Base-by-base conservation (phyloP, 2,888 invertebrate species). In the Mimumesa dahlbomi region DNA sequence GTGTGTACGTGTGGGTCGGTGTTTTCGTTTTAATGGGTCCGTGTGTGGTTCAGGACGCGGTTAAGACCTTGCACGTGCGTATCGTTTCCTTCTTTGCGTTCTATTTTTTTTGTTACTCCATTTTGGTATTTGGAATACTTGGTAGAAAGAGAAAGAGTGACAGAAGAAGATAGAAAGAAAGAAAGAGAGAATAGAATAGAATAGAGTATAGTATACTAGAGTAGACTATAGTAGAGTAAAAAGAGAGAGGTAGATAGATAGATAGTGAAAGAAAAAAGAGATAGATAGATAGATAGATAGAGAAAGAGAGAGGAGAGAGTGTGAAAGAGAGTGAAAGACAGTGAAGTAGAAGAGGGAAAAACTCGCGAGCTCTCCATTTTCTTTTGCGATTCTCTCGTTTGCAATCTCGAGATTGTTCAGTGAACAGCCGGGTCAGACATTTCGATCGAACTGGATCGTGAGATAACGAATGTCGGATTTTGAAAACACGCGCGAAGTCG, bases 41-140 rank as follows among this genome's bases (percentile, higher is more conserved):
- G 34, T 31, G 22, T 31, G 56, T 11, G 25, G 38, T 53, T 46
- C 68, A 82, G 79, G 80, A 73, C 77, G 80, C 81, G 70, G 75
- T 80, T 73, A 65, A 67, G 82, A 80, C 82, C 62, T 82, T 62
- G 82, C 75, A 68, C 73, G 75, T 68, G 54, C 48, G 54, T 53
- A 50, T 29, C 61, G 22, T 25, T 77, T 13, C n/a, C n/a, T n/a
- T n/a, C n/a, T n/a, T n/a, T n/a, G n/a, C n/a, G n/a, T n/a, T n/a
- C n/a, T n/a, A n/a, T n/a, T n/a, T n/a, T n/a, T n/a, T n/a, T n/a
- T n/a, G n/a, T n/a, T n/a, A n/a, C n/a, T n/a, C n/a, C n/a, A n/a
- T n/a, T n/a, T n/a, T n/a, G n/a, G n/a, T n/a, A n/a, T n/a, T n/a
- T n/a, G n/a, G n/a, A n/a, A n/a, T n/a, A n/a, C n/a, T n/a, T n/a